Percentiles rank a stretch among this genome's conserved stretches.
Evolutionary conservation across 2,888 invertebrate genomes (phyloP).

Genomic region (Brachyptera risi): DNA sequence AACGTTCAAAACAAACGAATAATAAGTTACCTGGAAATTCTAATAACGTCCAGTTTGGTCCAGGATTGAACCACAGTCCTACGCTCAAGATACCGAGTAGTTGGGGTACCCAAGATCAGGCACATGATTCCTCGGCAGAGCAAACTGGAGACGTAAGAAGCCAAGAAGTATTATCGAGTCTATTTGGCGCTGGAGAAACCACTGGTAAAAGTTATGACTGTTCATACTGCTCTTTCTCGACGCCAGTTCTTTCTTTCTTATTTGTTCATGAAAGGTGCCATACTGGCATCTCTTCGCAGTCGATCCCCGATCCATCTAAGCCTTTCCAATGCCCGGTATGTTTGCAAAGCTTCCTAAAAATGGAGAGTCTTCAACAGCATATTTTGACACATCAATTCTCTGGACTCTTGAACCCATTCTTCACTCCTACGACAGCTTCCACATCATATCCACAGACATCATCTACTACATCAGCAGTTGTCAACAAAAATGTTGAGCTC

Average conservation of each 20-base stretch:
- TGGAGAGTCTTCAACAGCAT: conserved; percentile 59
- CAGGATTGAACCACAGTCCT: conserved; percentile 42
- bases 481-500: neutral
- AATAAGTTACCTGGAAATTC: neutral
- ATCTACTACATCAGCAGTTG: no score
- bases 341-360: conserved; percentile 53
- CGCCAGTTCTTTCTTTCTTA: conserved; percentile 82
- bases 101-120: conserved; percentile 36
- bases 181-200: conserved; percentile 52
- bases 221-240: conserved; percentile 84
- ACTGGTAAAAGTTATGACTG: conserved; percentile 78
- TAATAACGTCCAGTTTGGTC: neutral
- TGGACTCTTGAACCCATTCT: conserved; percentile 37
- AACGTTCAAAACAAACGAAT: conserved; percentile 31
- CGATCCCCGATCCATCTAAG: conserved; percentile 32
- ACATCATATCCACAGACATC: no score
- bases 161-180: conserved; percentile 51
- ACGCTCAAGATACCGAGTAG: conserved; percentile 57
- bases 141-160: conserved; percentile 42
- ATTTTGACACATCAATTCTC: conserved; percentile 55
- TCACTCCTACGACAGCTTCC: neutral
- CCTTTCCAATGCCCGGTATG: conserved; percentile 57
- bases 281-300: conserved; percentile 42
- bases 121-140: neutral
- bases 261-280: conserved; percentile 91